Percentiles rank a stretch among this genome's conserved stretches.
Evolutionary conservation across 2,888 invertebrate genomes (phyloP).

Genomic region (Caenorhabditis imperialis): DNA sequence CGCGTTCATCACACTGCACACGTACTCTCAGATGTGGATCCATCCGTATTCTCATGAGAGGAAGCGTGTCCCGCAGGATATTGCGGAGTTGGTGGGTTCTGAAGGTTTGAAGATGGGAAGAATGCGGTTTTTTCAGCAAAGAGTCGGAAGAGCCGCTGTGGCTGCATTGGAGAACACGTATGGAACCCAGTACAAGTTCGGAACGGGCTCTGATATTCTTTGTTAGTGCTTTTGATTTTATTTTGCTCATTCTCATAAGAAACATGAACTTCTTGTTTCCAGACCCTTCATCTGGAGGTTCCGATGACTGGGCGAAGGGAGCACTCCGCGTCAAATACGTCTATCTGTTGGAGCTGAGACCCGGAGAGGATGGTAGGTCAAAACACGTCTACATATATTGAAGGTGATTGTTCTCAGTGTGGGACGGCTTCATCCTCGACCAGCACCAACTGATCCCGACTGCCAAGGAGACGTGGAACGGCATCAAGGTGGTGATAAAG

Average conservation of each 20-base stretch:
- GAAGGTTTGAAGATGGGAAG: too few species aligned
- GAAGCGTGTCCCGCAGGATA: conserved; percentile 73
- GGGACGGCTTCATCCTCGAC: conserved; percentile 78
- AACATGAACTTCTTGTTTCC: conserved; percentile 16
- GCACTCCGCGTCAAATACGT: conserved; percentile 76
- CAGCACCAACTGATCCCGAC: conserved; percentile 76
- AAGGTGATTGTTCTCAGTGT: conserved; percentile 59
- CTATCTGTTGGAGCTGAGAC: conserved; percentile 77
- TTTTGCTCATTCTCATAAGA: background rate
- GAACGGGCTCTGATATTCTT: conserved; percentile 77
- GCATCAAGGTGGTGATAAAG: conserved; percentile 75
- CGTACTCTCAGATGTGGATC: conserved; percentile 78
- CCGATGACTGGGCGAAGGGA: conserved; percentile 78
- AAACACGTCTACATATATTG: background rate
- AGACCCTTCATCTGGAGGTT: conserved; percentile 78
- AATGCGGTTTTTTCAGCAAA: conserved; percentile 66
- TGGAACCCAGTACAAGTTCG: conserved; percentile 76
- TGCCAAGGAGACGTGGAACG: conserved; percentile 77
- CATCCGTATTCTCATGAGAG: conserved; percentile 76
- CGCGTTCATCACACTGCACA: conserved; percentile 77
- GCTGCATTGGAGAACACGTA: conserved; percentile 73
- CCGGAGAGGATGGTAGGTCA: conserved; percentile 74
- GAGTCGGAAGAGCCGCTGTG: conserved; percentile 72
- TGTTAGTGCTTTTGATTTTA: conserved; percentile 66
- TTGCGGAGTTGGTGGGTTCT: conserved; percentile 76